A percentile compares a stretch with the other conserved stretches of the same genome.
Evolutionary conservation across 2,113 vertebrate genomes (phyloP).

Genomic region (Apaloderma vittatum): DNA sequence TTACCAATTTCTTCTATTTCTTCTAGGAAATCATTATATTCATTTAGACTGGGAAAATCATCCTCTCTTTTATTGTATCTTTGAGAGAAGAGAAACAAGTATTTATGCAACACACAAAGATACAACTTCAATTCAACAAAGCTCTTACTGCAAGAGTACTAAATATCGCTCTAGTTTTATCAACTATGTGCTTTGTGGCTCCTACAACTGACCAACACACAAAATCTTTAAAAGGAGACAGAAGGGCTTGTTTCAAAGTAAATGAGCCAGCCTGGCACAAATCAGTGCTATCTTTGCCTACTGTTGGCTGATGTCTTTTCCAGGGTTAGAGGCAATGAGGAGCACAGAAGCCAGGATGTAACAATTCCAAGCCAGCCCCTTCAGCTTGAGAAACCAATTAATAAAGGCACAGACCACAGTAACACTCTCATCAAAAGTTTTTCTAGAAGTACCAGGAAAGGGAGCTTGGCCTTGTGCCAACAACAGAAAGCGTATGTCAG

Average conservation of each 20-base stretch:
- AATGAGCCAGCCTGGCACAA: background rate
- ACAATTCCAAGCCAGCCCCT: background rate
- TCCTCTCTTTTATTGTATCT: conserved; percentile 98
- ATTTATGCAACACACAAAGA: background rate
- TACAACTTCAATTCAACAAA: background rate
- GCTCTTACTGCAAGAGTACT: background rate
- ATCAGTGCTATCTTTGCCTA: background rate
- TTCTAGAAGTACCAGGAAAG: background rate
- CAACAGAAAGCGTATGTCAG: background rate
- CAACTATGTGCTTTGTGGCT: background rate
- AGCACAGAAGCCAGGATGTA: background rate
- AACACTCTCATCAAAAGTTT: background rate
- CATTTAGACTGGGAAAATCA: conserved; percentile 90
- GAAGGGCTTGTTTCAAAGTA: background rate
- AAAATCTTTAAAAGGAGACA: background rate
- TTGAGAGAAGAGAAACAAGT: conserved; percentile 58
- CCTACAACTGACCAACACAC: background rate
- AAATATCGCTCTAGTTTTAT: background rate
- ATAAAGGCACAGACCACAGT: background rate
- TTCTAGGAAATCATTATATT: conserved; percentile 97
- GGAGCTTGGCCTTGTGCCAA: background rate
- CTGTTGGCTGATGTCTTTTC: background rate
- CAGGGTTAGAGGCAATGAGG: background rate
- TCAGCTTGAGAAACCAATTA: background rate
- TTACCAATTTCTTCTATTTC: conserved; percentile 95